These are phyloP conservation scores for Motacilla alba DNA, from an alignment of 2,113 vertebrate species.

Conservation along the genomic window DNA sequence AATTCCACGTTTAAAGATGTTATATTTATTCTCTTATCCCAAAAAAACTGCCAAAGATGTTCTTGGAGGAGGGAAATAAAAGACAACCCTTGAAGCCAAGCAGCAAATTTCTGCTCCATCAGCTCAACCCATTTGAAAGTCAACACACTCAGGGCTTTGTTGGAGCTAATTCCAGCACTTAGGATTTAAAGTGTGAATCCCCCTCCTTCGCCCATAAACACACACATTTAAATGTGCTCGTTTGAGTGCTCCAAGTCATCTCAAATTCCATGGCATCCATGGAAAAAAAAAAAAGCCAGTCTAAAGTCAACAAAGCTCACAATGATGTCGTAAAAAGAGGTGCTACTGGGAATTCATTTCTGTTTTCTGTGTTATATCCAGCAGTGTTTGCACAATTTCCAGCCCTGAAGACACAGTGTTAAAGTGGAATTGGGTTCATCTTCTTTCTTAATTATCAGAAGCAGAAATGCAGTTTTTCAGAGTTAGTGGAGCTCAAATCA, in stretches of 20 bases:
- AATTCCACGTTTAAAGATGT: background rate
- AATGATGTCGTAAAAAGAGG: constrained; percentile 24
- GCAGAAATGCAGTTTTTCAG: background rate
- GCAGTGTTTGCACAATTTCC: background rate
- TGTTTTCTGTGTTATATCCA: background rate
- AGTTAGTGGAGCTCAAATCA: background rate
- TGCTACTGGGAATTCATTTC: constrained; percentile 20
- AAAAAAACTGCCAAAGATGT: background rate
- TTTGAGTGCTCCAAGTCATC: constrained; percentile 29
- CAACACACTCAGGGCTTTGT: constrained; percentile 39
- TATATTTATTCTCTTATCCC: background rate
- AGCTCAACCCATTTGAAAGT: constrained; percentile 37
- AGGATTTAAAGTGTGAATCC: constrained; percentile 35
- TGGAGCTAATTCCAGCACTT: constrained; percentile 50
- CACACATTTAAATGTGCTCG: constrained; percentile 30
- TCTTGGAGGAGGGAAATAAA: background rate
- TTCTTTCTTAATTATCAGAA: background rate
- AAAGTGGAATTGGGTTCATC: background rate
- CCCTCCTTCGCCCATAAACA: constrained; percentile 14
- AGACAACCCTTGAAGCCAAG: background rate
- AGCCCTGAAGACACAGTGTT: background rate
- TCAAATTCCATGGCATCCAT: constrained; percentile 39
- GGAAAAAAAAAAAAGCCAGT: background rate
- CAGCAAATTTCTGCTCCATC: background rate
- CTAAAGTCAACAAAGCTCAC: constrained; percentile 50